Evolutionary conservation across 2,113 vertebrate genomes (phyloP).

Genomic region (Lophura nycthemera): DNA sequence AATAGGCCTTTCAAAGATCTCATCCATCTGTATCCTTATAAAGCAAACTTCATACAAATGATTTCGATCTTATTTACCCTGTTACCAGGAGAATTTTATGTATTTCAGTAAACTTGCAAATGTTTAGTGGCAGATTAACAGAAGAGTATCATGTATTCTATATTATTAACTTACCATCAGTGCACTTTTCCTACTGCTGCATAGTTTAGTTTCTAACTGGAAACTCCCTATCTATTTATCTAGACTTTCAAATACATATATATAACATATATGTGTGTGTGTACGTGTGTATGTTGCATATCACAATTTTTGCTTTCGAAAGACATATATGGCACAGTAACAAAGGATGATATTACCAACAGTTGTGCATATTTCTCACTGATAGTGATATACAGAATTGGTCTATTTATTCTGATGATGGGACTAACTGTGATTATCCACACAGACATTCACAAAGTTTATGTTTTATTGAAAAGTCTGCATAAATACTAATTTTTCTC

Average conservation of each 20-base stretch:
- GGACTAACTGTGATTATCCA: not conserved
- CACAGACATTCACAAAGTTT: not conserved
- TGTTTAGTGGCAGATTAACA: not conserved
- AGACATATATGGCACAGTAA: not conserved
- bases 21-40: not conserved
- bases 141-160: not conserved
- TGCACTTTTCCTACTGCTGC: not conserved
- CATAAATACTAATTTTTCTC: not conserved
- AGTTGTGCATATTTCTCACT: not conserved
- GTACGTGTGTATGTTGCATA: not conserved
- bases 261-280: no score
- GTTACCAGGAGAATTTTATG: not conserved
- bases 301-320: not conserved
- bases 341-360: not conserved
- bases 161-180: conserved; percentile 33
- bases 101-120: not conserved
- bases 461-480: not conserved
- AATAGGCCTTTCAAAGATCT: not conserved
- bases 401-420: not conserved
- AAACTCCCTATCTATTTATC: not conserved
- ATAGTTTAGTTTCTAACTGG: conserved; percentile 9
- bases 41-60: not conserved
- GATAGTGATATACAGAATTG: not conserved
- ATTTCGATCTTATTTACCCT: not conserved
- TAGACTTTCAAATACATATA: not conserved